phyloP scores from a whole-genome alignment of 2,888 invertebrate species.

The Melipona bicolor region DNA sequence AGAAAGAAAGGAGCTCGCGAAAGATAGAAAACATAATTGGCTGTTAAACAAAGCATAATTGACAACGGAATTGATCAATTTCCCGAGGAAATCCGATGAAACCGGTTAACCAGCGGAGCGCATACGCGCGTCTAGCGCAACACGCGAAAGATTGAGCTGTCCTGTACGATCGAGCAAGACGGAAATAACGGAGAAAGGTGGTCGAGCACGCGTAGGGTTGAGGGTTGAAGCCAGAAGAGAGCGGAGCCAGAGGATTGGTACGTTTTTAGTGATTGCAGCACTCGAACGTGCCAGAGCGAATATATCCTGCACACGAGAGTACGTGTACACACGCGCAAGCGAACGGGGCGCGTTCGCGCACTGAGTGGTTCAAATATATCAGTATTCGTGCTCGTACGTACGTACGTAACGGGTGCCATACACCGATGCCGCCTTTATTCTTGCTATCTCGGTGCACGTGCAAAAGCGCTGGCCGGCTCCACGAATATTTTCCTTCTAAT shows the following conservation, averaged over 20 bases:
- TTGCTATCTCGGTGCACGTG: conserved; percentile 65
- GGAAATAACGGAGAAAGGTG: conserved; percentile 47
- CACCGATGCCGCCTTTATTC: conserved; percentile 58
- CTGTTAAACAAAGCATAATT: conserved; percentile 13
- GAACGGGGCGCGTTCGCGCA: background rate
- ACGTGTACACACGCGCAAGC: conserved; percentile 19
- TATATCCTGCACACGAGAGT: conserved; percentile 61
- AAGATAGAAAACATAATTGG: background rate
- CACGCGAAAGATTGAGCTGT: conserved; percentile 35
- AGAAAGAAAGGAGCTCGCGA: background rate
- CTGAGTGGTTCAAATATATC: background rate
- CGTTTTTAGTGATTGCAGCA: conserved; percentile 73
- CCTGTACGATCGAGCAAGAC: conserved; percentile 53
- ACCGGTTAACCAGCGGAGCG: background rate
- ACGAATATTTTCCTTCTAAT: conserved; percentile 77
- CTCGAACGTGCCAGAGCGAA: conserved; percentile 73
- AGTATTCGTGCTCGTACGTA: background rate
- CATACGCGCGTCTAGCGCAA: conserved; percentile 4
- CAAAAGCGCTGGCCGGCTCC: conserved; percentile 68
- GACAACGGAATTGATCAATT: conserved; percentile 19
- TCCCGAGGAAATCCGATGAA: conserved; percentile 25
- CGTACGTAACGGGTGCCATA: background rate
- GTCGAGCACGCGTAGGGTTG: conserved; percentile 54
- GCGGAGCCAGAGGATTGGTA: conserved; percentile 60
- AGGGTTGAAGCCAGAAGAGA: conserved; percentile 69